These are phyloP conservation scores for Amiota minor DNA, from an alignment of 2,888 invertebrate species.

Conservation along the genomic window DNA sequence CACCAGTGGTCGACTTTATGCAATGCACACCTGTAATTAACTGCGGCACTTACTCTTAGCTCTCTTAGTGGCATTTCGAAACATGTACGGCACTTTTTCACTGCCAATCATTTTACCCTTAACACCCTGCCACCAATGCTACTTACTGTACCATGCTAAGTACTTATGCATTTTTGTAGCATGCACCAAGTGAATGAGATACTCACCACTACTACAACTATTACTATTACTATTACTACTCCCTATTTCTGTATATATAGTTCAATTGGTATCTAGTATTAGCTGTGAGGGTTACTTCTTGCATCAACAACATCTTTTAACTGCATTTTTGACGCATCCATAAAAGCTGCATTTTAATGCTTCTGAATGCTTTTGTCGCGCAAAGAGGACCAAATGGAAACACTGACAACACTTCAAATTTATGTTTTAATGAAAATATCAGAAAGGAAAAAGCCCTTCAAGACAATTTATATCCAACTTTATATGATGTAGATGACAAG, in stretches of 20 bases:
- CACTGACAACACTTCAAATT: background rate
- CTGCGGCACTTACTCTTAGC: conserved; percentile 31
- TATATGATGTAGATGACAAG: too few relatives aligned
- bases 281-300: conserved; percentile 17
- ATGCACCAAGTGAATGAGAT: background rate
- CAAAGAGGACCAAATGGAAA: too few relatives aligned
- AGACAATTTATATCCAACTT: background rate
- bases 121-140: background rate
- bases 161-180: background rate
- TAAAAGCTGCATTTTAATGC: background rate
- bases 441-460: background rate
- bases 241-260: conserved; percentile 1
- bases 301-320: background rate
- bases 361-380: background rate
- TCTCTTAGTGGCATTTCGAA: too few relatives aligned
- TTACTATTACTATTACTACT: too few relatives aligned
- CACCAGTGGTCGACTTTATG: conserved; percentile 33
- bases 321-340: background rate
- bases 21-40: conserved; percentile 27
- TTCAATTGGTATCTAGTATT: conserved; percentile 1
- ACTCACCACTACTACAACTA: too few relatives aligned
- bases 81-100: too few relatives aligned
- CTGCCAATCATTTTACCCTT: too few relatives aligned
- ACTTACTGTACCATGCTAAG: background rate
- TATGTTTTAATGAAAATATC: conserved; percentile 27